phyloP scores from a whole-genome alignment of 2,888 invertebrate genomes.

The Poecilus cupreus region DNA sequence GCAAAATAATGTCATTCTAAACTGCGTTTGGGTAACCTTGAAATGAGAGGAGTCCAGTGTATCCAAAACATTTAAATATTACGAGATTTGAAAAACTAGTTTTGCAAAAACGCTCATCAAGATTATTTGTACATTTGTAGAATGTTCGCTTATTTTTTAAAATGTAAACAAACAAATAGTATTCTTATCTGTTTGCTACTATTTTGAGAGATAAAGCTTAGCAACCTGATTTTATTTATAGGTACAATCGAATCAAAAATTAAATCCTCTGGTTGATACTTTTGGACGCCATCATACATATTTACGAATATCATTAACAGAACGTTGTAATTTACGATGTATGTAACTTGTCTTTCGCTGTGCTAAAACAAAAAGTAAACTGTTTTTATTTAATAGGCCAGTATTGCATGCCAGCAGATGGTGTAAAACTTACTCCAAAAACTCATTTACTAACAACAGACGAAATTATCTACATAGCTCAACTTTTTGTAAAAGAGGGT shows the following conservation, averaged over 20 bases:
- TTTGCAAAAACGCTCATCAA: too few relatives aligned
- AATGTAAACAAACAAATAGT: not conserved
- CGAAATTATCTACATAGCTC: constrained; percentile 87
- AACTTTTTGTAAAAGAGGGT: constrained; percentile 91
- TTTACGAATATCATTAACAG: constrained; percentile 95
- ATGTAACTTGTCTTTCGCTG: constrained; percentile 70
- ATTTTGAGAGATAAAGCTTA: not conserved
- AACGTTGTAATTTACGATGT: constrained; percentile 98
- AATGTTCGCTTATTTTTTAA: not conserved
- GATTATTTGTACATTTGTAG: too few relatives aligned
- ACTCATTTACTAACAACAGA: constrained; percentile 83
- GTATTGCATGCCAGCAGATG: constrained; percentile 99
- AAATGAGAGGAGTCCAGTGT: not conserved
- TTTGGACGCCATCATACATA: constrained; percentile 94
- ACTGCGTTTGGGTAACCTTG: constrained; percentile 36
- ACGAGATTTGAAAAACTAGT: not conserved
- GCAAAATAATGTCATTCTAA: not conserved
- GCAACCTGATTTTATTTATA: constrained; percentile 4
- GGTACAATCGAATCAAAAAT: constrained; percentile 27
- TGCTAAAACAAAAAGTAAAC: not conserved
- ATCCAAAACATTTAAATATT: not conserved
- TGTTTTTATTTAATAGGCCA: constrained; percentile 78
- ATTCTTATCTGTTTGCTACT: not conserved
- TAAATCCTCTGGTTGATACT: constrained; percentile 81
- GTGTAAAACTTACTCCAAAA: constrained; percentile 88